Evolutionary conservation across 2,113 vertebrate species (phyloP).

Genomic region (Notarius quadriscutis): DNA sequence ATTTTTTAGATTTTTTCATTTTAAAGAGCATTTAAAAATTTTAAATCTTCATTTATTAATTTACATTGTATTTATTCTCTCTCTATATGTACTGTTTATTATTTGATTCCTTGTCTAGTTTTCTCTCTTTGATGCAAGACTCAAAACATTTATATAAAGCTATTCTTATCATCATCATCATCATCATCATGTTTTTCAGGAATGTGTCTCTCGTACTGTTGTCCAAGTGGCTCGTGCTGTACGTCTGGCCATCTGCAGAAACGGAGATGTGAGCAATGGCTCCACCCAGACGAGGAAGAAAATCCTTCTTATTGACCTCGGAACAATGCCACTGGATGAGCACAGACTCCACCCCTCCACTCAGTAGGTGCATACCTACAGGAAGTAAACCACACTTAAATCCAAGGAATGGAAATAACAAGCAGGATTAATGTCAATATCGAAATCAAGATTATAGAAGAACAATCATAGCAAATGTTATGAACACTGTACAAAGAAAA

Average conservation of each 20-base stretch:
- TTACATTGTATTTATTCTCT: background rate
- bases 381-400: background rate
- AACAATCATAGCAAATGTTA: background rate
- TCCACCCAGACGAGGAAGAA: slow-evolving; percentile 88
- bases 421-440: background rate
- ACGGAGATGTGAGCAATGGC: slow-evolving; percentile 82
- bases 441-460: background rate
- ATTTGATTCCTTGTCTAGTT: background rate
- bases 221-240: slow-evolving; percentile 86
- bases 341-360: slow-evolving; percentile 89
- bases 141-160: background rate
- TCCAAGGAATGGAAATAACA: background rate
- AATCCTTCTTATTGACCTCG: slow-evolving; percentile 78
- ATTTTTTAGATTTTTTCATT: no score
- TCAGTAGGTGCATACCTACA: slow-evolving; percentile 86
- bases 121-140: background rate
- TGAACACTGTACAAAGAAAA: background rate
- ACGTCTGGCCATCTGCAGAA: slow-evolving; percentile 81
- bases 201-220: slow-evolving; percentile 82
- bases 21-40: no score
- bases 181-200: background rate
- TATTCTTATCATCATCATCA: background rate
- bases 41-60: background rate
- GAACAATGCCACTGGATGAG: slow-evolving; percentile 86
- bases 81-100: background rate